Percentiles rank a stretch among this genome's conserved stretches.
Evolutionary conservation across 2,888 invertebrate genomes (phyloP).

Genomic region (Andrena fulva): DNA sequence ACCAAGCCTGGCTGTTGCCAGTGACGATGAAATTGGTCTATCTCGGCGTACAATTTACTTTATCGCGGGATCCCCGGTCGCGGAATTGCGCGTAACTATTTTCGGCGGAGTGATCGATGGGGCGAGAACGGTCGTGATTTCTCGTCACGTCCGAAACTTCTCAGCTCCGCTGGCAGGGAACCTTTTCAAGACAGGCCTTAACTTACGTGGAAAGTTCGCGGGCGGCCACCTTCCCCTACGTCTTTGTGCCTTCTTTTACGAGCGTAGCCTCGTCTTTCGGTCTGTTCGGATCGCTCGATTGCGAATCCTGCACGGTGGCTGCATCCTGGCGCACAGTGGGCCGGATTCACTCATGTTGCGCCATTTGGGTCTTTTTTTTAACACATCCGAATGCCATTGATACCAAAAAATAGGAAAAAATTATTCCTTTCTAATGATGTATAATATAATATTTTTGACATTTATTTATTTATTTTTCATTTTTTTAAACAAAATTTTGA

Average conservation of each 20-base stretch:
- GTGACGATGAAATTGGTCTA: constrained; percentile 36
- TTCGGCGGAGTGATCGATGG: constrained; percentile 53
- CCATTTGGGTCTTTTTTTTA: too few species aligned
- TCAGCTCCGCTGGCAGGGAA: constrained; percentile 41
- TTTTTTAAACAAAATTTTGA: too few species aligned
- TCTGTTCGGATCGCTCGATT: constrained; percentile 10
- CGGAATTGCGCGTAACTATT: constrained; percentile 38
- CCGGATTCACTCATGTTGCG: too few species aligned
- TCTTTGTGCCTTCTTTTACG: constrained; percentile 30
- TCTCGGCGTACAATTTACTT: constrained; percentile 38
- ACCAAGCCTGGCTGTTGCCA: background rate
- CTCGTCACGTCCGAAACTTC: constrained; percentile 68
- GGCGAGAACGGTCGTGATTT: constrained; percentile 62
- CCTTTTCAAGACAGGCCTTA: constrained; percentile 67
- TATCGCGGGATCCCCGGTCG: constrained; percentile 32
- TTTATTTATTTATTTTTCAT: too few species aligned
- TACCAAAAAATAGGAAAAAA: too few species aligned
- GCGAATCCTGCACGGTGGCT: constrained; percentile 1
- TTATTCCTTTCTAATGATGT: too few species aligned
- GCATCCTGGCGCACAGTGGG: background rate
- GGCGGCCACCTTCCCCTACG: constrained; percentile 43
- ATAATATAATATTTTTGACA: too few species aligned
- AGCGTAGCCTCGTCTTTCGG: constrained; percentile 17
- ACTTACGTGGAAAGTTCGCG: constrained; percentile 71
- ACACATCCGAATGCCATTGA: too few species aligned